Evolutionary conservation across 2,797 vertebrate species (phyloP), one percentile per base, ranked within the genome.

Genomic region (Syncerus caffer): DNA sequence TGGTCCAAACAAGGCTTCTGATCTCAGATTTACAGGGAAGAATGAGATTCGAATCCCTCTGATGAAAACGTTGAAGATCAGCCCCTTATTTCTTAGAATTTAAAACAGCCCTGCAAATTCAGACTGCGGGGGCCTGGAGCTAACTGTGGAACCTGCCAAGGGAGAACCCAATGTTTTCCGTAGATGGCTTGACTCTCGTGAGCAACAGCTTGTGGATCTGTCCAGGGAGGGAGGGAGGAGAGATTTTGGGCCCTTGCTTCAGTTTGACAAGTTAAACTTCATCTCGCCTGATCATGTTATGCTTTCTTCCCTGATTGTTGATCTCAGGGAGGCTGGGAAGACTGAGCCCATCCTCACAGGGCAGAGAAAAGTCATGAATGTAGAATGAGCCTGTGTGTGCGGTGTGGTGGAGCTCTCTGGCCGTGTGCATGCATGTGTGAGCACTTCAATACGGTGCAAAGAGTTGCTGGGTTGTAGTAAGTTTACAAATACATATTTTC

Each of bases 171-270:
- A 23, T 7, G 19, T 16, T 50, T 85, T 67, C 29, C 2, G 0
- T 4, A 29, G 67, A 47, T 0, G 2, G 42, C 2, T 51, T 6
- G 21, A 5, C 78, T 7, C 27, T 80, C 0, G 1, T 1, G 64
- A 42, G 19, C 2, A 19, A 29, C 17, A 50, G 27, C 29, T 17
- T 31, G 8, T 5, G 31, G 55, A 2, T 13, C 42, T 60, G 23
- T 27, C 29, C 47, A 1, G 2, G 29, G 84, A 76, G 47, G n/a
- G 2, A 8, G 55, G 23, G 31, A 79, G 16, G 47, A 6, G 50
- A 10, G 21, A 19, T 25, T 47, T 5, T 19, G 14, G 67, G 6
- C 8, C 15, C 27, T 29, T 53, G 8, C 62, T 86, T 45, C 15
- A 85, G 21, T 90, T n/a, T 50, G 83, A 9, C 7, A 89, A 25